Base-by-base conservation (phyloP, 1,140 invertebrate species). In the Paralvinella palmiformis region DNA sequence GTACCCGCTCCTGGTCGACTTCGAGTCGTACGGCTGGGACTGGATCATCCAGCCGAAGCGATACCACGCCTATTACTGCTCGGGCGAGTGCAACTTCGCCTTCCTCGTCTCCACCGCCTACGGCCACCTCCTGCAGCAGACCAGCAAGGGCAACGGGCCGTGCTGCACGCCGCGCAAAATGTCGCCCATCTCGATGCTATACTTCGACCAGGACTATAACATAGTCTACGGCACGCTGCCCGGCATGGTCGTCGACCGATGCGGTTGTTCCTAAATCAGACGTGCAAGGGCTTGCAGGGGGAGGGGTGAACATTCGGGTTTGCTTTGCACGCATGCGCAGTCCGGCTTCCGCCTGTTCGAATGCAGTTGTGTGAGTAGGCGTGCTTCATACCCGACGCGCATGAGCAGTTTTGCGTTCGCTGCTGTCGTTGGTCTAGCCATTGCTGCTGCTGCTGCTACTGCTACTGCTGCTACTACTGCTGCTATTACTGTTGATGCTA, bases 41-140 rank as follows among this genome's bases (percentile, higher is more conserved):
- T 99, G 96, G 95, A 98, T 99, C 72, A 92, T 99, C 20, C 94
- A 95, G 10, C 96, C 96, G 4, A 88, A 89, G 17, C 93, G 94
- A 29, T 98, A 98, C 81, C 89, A 96, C 71, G 95, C 96, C 0
- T 96, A 87, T 81, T 95, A 92, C 77, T 99, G 96, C 79, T 85
- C 90, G 68, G 96, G 96, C 2, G 88, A 92, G 71, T 98, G 96
- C 81, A 88, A 89, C 3, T 97, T 93, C 75, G 29, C 33, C 22
- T 63, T 35, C 53, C 35, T 50, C 50, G 27, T 58, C 7, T 27
- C 32, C 27, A 33, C 57, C 24, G 29, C 62, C 13, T 52, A 63
- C 27, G 36, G 50, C 32, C 24, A 56, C 24, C 22, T 63, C 31
- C 20, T 55, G 71, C 85, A 91, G 41, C 89, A 91, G 75, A 87